Conservation (phyloP, 2,113 vertebrate genomes). For the Naja naja region DNA sequence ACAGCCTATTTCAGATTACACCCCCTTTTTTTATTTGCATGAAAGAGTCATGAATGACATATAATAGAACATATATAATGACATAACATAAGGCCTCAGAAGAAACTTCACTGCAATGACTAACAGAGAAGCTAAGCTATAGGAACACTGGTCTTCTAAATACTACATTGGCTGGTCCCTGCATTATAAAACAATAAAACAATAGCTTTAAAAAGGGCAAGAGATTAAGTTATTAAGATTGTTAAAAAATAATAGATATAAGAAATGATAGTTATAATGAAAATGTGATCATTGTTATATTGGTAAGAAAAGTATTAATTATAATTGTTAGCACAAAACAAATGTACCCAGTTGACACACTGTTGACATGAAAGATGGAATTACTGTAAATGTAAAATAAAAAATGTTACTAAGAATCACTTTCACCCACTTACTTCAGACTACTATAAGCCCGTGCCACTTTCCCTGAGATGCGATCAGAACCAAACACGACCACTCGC, state of each 20-base stretch:
- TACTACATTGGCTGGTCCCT: neutral
- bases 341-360: no score
- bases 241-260: no score
- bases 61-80: neutral
- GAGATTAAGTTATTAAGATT: neutral
- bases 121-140: neutral
- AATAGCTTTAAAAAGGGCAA: neutral
- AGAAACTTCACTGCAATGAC: neutral
- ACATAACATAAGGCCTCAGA: neutral
- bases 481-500: conserved; percentile 92
- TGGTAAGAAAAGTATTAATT: no score
- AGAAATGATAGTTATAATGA: no score
- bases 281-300: no score
- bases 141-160: neutral
- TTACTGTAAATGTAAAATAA: no score
- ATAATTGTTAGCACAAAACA: no score
- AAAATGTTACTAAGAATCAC: neutral
- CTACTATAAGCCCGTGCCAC: conserved; percentile 89
- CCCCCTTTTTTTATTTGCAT: neutral
- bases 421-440: conserved; percentile 68
- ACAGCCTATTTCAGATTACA: neutral
- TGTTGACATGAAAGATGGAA: no score
- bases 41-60: neutral
- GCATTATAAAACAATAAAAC: neutral
- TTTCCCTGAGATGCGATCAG: conserved; percentile 90